Base-by-base conservation (phyloP, 2,888 invertebrate species). In the Pseudoips prasinana region DNA sequence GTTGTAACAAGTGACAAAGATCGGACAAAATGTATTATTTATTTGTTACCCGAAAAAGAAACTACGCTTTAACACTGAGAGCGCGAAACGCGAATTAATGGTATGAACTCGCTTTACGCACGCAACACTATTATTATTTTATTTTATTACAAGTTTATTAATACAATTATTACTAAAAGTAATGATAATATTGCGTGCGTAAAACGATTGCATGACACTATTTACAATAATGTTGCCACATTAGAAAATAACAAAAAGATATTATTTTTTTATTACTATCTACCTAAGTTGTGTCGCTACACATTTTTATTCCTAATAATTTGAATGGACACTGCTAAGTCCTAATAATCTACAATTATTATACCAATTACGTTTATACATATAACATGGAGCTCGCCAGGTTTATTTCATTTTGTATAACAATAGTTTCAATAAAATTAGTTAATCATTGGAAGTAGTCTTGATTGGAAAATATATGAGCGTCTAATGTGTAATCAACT, bases 11-110 rank as follows among this genome's bases (percentile, higher is more conserved):
- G 14, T 14, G 14, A 14, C 14, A 14, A 14, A 14, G 44, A 66
- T 64, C 52, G 57, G 64, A 62, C 54, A 66, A 53, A 54, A 46
- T 47, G 49, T 60, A 10, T 22, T 18, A 22, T 59, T 48, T 39
- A 46, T 42, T 54, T 49, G 43, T 44, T 64, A 49, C 39, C 61
- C 58, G 64, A 68, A 68, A 78, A 77, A 73, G 62, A 75, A 79
- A 78, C 75, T 78, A 81, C 73, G 72, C 43, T 41, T 60, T 51
- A 60, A 64, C 58, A 52, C 29, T 46, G 36, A 41, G 19, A 24
- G 32, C 35, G 20, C 20, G 29, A 26, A 34, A 10, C 22, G 22
- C 27, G 24, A 23, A 32, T 18, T 3, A 18, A 19, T 25, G 28
- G 17, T 28, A 24, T 28, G 29, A 14, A 25, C 18, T 31, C 39